Base-by-base conservation (phyloP, 2,888 invertebrate species). In the Empis stercorea region DNA sequence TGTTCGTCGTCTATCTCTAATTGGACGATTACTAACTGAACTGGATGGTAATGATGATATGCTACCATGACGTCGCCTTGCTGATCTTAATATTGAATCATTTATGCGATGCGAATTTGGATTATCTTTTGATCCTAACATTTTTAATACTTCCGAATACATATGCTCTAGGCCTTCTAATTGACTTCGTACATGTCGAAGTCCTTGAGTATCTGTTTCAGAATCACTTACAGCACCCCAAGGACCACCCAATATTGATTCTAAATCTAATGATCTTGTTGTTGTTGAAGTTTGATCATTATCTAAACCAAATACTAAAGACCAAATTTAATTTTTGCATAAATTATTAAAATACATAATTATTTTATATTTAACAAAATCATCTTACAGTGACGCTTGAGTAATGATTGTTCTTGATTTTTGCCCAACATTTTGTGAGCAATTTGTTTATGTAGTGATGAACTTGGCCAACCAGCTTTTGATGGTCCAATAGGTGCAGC, bases 21-120 rank as follows among this genome's bases (percentile, higher is more conserved):
- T 78, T 0, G 85, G 86, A 43, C 86, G 73, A 54, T 84, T 84
- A 67, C 85, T 85, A 7, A 87, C 85, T 0, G 87, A 87, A 54
- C 85, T 85, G 1, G 87, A 87, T 1, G 87, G 87, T 20, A 87
- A 71, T 0, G 87, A 87, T 0, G 87, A 87, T 73, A 88, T 80
- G 58, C 86, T 87, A 36, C 87, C 87, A 60, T 87, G 85, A 1
- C 83, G 73, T 43, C 81, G 70, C 54, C 74, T 72, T 0, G 73
- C 68, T 49, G 73, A 54, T 15, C 62, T 41, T 56, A 54, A 42
- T 43, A 44, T 39, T 14, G 48, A 46, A 20, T 43, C 32, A 43
- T 43, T 43, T 6, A 45, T 44, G 16, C 17, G 30, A 43, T 32
- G 30, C 11, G 15, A 13, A 20, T 13, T 16, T 38, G 46, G 40